Conservation (phyloP, 1,140 invertebrate genomes). For the Schlechtendalia chinensis region DNA sequence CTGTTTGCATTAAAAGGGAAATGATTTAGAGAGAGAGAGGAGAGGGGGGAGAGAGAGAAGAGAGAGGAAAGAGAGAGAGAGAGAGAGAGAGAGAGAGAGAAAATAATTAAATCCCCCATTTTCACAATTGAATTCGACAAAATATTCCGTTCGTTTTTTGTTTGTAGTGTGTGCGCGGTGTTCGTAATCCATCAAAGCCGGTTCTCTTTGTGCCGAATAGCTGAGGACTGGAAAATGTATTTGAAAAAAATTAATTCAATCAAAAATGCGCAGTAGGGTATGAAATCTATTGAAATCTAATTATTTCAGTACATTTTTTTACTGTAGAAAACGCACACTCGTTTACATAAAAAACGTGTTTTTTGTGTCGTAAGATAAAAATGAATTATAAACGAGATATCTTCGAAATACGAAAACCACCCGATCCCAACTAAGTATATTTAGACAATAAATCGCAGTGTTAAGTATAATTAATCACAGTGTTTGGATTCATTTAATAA, state of each 20-base stretch:
- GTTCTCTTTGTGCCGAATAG: conserved; percentile 12
- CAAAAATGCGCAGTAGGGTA: background rate
- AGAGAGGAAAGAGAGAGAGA: too few species aligned
- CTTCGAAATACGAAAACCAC: conserved; percentile 4
- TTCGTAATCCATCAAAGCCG: conserved; percentile 44
- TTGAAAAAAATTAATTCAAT: conserved; percentile 33
- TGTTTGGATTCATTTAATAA: background rate
- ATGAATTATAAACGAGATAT: background rate
- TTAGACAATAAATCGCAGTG: background rate
- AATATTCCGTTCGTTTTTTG: conserved; percentile 35
- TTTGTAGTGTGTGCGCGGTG: conserved; percentile 17
- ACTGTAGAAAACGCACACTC: background rate
- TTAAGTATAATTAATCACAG: background rate
- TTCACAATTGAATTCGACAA: conserved; percentile 41
- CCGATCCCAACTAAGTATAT: background rate
- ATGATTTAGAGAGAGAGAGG: background rate
- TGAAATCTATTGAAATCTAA: conserved; percentile 29
- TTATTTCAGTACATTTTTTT: conserved; percentile 10
- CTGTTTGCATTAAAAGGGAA: conserved; percentile 27
- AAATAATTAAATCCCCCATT: conserved; percentile 38
- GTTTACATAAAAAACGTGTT: background rate
- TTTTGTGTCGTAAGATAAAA: background rate
- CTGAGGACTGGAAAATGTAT: conserved; percentile 9
- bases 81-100: background rate
- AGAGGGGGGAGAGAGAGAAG: background rate